Evolutionary conservation across 2,888 invertebrate species (phyloP), one percentile per base, ranked within the genome.

Genomic region (Drosophila birchii): DNA sequence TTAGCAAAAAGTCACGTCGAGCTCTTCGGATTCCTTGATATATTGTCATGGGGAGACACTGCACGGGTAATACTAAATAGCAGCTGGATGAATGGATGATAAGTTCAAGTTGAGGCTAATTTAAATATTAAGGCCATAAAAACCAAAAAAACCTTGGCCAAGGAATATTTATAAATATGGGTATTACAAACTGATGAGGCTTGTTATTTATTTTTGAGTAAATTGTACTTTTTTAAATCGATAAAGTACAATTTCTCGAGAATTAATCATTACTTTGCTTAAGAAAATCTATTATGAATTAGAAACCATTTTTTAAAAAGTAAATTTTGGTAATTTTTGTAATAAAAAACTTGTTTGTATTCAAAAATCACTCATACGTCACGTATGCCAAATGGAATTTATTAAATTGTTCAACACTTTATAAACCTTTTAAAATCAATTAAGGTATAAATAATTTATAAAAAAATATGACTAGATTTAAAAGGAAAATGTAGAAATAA

Each of bases 31-130:
- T 57, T 45, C 20, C 51, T 51, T 9, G 14, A 34, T 34, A 16
- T 20, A 34, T 20, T 20, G 34, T 51, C 51, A 34, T 51, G 34
- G 34, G 34, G 16, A 51, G 20, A 34, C 51, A 34, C 51, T 20
- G 49, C 34, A 20, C 34, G 34, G 5, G 23, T 12, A 57, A n/a
- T 26, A 29, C n/a, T 26, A 23, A 38, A 26, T 55, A 4, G 11
- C n/a, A n/a, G n/a, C n/a, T 45, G 36, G 32, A 44, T 57, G 34
- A 57, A 57, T 57, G 57, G 44, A 20, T n/a, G 32, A 34, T 51
- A 51, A 18, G 49, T 8, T 14, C 1, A 34, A 34, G 32, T 18
- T 18, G 1, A 14, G 32, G 14, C 5, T 32, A 49, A 34, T 14
- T 47, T 0, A 20, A 32, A 32, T 49, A 49, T 26, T 23, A 26